These are phyloP conservation scores for Laupala kohalensis DNA, from an alignment of 1,140 invertebrate genomes.

Conservation along the genomic window DNA sequence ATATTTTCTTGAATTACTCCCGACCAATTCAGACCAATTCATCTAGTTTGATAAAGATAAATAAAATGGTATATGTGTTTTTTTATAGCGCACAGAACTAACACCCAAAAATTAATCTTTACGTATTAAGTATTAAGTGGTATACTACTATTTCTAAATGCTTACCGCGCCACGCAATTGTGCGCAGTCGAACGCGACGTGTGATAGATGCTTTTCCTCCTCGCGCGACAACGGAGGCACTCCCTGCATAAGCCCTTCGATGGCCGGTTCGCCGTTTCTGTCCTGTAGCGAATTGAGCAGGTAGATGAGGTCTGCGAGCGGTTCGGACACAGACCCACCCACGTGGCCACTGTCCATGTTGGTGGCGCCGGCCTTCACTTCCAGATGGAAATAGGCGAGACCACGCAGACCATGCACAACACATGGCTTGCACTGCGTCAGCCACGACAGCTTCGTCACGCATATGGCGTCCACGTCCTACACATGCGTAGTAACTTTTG, in stretches of 20 bases:
- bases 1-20: no score
- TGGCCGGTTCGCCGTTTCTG: constrained; percentile 49
- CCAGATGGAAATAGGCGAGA: constrained; percentile 44
- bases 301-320: constrained; percentile 77
- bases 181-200: constrained; percentile 41
- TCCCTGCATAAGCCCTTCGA: constrained; percentile 50
- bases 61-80: no score
- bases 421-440: constrained; percentile 49
- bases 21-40: no score
- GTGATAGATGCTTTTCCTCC: constrained; percentile 36
- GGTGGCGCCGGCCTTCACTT: constrained; percentile 65
- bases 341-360: constrained; percentile 95
- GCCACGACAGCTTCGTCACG: constrained; percentile 55
- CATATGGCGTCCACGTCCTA: constrained; percentile 41
- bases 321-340: constrained; percentile 81
- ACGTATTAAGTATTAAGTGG: no score
- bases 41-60: no score
- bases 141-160: no score
- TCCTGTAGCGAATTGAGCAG: constrained; percentile 69
- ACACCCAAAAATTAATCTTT: no score
- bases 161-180: constrained; percentile 28
- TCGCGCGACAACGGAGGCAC: constrained; percentile 36
- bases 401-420: constrained; percentile 49
- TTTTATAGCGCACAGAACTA: no score
- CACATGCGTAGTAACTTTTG: no score